Base-by-base conservation (phyloP, 2,888 invertebrate species). In the Gerris lacustris region DNA sequence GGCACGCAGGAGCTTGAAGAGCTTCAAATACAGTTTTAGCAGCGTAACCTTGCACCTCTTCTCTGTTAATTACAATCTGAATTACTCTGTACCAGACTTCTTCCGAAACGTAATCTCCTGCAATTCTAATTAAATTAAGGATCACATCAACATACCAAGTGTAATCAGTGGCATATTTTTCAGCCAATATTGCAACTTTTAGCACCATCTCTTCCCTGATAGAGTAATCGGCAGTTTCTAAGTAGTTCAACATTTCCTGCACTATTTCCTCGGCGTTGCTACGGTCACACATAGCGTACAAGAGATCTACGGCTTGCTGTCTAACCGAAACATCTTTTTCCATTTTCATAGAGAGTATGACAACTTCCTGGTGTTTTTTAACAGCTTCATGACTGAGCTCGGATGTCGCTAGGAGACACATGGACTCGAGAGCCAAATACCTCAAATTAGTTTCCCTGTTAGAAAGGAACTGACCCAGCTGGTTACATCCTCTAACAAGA, bases 61-160 rank as follows among this genome's bases (percentile, higher is more conserved):
- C 98, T 78, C 98, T 87, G 81, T 99, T 99, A 76, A 99, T 98
- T 55, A 99, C 98, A 79, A 99, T 99, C 84, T 99, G 96, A 78
- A 99, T 98, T 70, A 99, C 98, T 80, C 99, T 87, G 82, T 98
- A 99, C 99, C 99, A 99, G 62, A 98, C 97, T 84, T 99, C 99
- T 82, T 99, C 99, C 72, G 96, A 96, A 44, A 99, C 99, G 83
- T 98, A 99, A 82, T 99, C 99, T 72, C 99, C 99, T 77, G 99
- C 99, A 83, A 99, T 96, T 83, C 98, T 89, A 77, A 99, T 99
- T 75, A 99, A 86, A 85, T 99, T 99, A 73, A 99, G 85, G 78
- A 99, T 99, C 15, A 98, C 98, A 83, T 99, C 99, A 75, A 92
- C 92, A 81, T 88, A 97, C 99, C 99, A 99, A 68, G 97, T 98